Evolutionary conservation across 2,113 vertebrate species (phyloP).

Genomic region (Haliaeetus leucogaster): DNA sequence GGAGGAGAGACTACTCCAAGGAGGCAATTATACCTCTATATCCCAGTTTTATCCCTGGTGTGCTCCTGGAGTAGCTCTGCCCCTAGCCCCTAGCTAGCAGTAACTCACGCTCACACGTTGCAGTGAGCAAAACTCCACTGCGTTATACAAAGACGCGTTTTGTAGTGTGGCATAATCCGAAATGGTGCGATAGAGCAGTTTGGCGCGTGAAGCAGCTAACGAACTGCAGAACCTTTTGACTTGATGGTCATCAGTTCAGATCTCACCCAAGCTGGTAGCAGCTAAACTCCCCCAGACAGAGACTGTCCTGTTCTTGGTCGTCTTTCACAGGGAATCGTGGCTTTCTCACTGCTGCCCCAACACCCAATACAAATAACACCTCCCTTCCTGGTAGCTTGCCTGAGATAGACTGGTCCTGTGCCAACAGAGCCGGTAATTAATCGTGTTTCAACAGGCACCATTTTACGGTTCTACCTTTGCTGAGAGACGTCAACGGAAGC

Average conservation of each 20-base stretch:
- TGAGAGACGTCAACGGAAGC: background rate
- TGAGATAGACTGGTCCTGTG: background rate
- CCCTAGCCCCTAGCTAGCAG: background rate
- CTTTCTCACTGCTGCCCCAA: background rate
- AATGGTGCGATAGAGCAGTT: background rate
- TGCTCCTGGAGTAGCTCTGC: background rate
- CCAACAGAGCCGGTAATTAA: background rate
- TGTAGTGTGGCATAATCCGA: background rate
- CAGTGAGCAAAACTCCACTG: background rate
- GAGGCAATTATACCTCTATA: background rate
- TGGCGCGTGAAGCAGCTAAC: background rate
- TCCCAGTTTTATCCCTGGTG: background rate
- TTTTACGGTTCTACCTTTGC: background rate
- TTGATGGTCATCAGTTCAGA: background rate
- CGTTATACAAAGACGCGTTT: rapidly evolving
- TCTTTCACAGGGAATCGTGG: background rate
- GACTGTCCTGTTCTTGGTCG: background rate
- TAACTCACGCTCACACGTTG: rapidly evolving
- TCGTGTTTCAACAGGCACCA: background rate
- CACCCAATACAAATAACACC: background rate
- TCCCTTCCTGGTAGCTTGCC: background rate
- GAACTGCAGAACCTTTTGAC: background rate
- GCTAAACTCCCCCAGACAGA: background rate
- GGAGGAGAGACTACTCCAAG: background rate
- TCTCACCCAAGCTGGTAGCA: background rate